Evolutionary conservation across 2,797 vertebrate genomes (phyloP).

Genomic region (Coranthus polyacanthus): DNA sequence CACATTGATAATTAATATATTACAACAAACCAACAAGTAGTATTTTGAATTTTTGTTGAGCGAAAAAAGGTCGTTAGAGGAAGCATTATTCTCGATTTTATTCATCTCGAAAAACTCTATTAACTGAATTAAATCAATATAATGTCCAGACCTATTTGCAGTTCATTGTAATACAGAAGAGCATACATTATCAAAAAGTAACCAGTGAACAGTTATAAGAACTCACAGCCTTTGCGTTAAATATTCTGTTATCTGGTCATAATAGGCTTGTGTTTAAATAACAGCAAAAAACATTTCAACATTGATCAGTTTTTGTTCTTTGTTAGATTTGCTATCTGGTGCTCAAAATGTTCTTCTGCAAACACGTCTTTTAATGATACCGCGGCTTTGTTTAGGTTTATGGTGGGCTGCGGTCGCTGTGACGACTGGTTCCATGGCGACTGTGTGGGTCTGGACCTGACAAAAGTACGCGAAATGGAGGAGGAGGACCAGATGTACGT

Average conservation of each 20-base stretch:
- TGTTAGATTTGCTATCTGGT: not conserved
- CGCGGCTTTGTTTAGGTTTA: conserved; percentile 89
- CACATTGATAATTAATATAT: no score
- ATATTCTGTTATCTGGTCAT: not conserved
- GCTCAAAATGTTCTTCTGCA: not conserved
- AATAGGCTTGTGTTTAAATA: not conserved
- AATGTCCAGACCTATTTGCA: no score
- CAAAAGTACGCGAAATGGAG: conserved; percentile 96
- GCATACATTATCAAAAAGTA: no score
- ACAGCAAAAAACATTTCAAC: conserved; percentile 4
- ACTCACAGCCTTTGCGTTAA: not conserved
- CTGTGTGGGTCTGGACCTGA: conserved; percentile 95
- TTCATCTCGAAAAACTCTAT: no score
- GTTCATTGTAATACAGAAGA: no score
- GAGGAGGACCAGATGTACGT: conserved; percentile 98
- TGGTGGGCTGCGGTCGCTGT: conserved; percentile 98
- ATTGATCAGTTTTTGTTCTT: not conserved
- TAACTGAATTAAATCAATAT: no score
- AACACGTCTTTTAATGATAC: conserved; percentile 6
- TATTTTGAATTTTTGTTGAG: no score
- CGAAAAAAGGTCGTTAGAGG: no score
- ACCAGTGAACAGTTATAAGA: not conserved
- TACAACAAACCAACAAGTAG: no score
- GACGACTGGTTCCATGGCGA: conserved; percentile 99
- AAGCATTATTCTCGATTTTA: no score